A percentile compares a stretch with the other conserved stretches of the same genome.
Conservation (phyloP, 2,888 invertebrate genomes). For the Heterodera filipjevi region DNA sequence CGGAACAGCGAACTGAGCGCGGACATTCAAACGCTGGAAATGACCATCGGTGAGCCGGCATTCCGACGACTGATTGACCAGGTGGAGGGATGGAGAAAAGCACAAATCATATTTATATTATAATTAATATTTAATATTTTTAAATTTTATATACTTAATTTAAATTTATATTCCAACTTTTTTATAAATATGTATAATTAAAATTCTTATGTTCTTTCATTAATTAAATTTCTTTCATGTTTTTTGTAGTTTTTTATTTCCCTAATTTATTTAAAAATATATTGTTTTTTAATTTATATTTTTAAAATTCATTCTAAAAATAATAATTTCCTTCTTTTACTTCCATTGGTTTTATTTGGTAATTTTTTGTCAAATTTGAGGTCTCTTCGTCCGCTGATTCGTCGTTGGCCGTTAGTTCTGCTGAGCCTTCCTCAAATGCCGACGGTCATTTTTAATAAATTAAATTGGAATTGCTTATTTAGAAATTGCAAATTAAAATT, state of each 20-base stretch:
- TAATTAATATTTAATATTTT: not conserved
- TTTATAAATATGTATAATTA: no score
- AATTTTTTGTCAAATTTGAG: not conserved
- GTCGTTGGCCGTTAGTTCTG: not conserved
- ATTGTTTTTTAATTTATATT: no score
- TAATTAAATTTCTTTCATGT: no score
- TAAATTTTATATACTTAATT: not conserved
- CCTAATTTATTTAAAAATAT: no score
- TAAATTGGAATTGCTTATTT: not conserved
- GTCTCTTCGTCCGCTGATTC: not conserved
- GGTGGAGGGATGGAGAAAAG: not conserved
- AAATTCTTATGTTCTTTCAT: no score
- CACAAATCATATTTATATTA: not conserved
- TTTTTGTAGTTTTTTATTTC: no score
- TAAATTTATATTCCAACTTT: no score
- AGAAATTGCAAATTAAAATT: not conserved
- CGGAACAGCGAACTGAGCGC: constrained; percentile 38
- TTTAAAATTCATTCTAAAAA: no score
- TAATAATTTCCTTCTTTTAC: not conserved
- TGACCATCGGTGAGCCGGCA: constrained; percentile 29
- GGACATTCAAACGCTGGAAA: constrained; percentile 42
- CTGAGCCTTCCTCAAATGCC: not conserved
- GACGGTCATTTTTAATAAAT: not conserved
- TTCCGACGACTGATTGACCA: constrained; percentile 20
- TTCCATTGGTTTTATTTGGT: not conserved